phyloP scores from a whole-genome alignment of 2,797 vertebrate species.

The Sebastes kiyomatsui region DNA sequence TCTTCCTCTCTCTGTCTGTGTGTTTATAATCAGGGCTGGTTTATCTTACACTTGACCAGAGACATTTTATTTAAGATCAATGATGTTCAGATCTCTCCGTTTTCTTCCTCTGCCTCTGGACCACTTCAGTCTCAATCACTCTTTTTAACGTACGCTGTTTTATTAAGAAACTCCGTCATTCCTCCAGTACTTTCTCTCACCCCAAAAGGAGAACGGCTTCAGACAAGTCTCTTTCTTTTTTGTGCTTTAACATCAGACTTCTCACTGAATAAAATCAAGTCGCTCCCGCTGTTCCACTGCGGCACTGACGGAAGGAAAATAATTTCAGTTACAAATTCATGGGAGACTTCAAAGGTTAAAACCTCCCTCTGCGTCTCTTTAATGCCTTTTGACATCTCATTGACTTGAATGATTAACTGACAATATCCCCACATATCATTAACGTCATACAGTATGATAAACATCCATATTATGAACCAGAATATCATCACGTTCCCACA shows the following conservation, averaged over 20 bases:
- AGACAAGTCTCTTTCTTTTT: not conserved
- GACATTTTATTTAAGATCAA: not conserved
- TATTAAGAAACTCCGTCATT: not conserved
- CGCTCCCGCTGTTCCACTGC: not conserved
- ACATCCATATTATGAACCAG: not conserved
- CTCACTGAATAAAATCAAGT: slow-evolving; percentile 21
- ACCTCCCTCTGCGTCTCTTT: not conserved
- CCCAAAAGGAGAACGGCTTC: slow-evolving; percentile 3
- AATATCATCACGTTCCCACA: not conserved
- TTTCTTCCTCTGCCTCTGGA: not conserved
- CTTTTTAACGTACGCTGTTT: not conserved
- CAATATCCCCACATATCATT: not conserved
- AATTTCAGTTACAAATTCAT: slow-evolving; percentile 2
- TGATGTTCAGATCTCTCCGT: not conserved
- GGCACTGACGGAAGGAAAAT: not conserved
- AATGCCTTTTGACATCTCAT: not conserved
- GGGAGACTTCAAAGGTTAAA: not conserved
- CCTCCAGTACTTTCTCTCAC: not conserved
- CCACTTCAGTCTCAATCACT: not conserved
- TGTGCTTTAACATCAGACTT: slow-evolving; percentile 20
- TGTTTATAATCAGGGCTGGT: no score
- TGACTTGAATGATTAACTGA: not conserved
- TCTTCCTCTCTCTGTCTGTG: no score
- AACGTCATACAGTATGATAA: not conserved
- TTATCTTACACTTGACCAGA: no score